These are phyloP conservation scores for Macrosteles quadrilineatus DNA, from an alignment of 1,140 invertebrate species.

Conservation along the genomic window DNA sequence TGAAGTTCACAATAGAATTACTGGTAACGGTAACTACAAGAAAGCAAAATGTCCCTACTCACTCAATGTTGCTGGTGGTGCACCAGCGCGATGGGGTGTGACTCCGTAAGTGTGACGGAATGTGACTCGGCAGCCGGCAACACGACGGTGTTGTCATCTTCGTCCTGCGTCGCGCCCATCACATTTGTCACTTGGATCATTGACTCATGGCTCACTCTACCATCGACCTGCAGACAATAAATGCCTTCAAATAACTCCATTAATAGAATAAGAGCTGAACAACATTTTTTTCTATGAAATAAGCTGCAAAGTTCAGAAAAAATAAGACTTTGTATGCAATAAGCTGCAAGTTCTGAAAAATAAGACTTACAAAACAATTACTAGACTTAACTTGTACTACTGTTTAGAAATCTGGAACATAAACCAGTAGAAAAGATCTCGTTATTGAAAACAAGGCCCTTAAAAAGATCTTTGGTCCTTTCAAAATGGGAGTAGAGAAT, in stretches of 20 bases:
- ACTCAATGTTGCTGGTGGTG: slow-evolving; percentile 36
- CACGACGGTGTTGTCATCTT: slow-evolving; percentile 36
- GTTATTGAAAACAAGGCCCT: no score
- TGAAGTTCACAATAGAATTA: no score
- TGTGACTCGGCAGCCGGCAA: slow-evolving; percentile 38
- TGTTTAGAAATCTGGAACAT: no score
- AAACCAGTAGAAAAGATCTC: no score
- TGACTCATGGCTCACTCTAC: neutral
- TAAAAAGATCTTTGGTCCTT: no score
- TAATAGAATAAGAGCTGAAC: neutral
- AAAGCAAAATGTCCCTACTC: no score
- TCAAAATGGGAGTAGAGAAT: neutral
- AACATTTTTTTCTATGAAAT: neutral
- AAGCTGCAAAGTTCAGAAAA: neutral
- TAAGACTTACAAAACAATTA: no score
- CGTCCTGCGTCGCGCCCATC: neutral
- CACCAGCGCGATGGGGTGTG: slow-evolving; percentile 35
- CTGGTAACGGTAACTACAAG: no score
- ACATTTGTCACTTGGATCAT: neutral
- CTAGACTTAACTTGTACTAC: no score
- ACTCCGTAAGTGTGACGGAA: slow-evolving; percentile 29
- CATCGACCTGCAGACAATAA: neutral
- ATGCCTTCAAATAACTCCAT: neutral
- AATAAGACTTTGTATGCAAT: neutral
- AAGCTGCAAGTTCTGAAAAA: no score